Evolutionary conservation across 1,140 invertebrate species (phyloP).

Genomic region (Aphelinus atriplicis): DNA sequence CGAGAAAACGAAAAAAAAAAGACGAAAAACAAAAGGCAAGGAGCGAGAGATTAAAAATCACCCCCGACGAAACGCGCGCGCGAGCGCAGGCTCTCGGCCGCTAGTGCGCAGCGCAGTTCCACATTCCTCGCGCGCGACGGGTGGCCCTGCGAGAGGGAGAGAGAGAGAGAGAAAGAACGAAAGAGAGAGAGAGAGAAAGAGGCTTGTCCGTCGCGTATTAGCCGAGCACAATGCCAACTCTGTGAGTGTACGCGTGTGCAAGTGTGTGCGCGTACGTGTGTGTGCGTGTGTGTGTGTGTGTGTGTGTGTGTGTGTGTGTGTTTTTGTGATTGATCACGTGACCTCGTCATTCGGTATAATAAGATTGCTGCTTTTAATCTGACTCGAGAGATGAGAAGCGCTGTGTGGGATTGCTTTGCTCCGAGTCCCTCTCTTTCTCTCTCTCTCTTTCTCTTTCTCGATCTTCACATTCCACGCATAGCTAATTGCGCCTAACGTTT

Average conservation of each 20-base stretch:
- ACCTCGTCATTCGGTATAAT: constrained; percentile 64
- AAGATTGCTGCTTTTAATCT: constrained; percentile 64
- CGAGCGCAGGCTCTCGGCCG: constrained; percentile 1
- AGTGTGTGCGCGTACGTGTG: not conserved
- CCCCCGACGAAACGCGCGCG: constrained; percentile 36
- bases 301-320: constrained; percentile 46
- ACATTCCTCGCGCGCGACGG: constrained; percentile 65
- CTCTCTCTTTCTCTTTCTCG: constrained; percentile 15
- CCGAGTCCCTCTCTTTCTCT: constrained; percentile 9
- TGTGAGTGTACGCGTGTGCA: no score
- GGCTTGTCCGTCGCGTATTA: constrained; percentile 53
- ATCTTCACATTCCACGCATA: constrained; percentile 41
- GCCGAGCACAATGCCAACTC: constrained; percentile 26
- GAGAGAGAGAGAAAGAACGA: no score
- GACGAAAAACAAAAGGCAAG: constrained; percentile 11
- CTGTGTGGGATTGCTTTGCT: constrained; percentile 34
- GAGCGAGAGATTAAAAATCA: constrained; percentile 36
- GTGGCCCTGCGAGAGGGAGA: constrained; percentile 50
- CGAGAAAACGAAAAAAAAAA: not conserved
- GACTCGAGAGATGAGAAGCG: constrained; percentile 40
- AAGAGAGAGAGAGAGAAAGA: no score
- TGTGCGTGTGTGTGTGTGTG: not conserved
- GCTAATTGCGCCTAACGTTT: constrained; percentile 39
- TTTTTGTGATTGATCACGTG: constrained; percentile 67
- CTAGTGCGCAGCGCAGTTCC: constrained; percentile 57